These are phyloP conservation scores for Cecidostiba fungosa DNA, from an alignment of 2,888 invertebrate genomes.

Conservation along the genomic window DNA sequence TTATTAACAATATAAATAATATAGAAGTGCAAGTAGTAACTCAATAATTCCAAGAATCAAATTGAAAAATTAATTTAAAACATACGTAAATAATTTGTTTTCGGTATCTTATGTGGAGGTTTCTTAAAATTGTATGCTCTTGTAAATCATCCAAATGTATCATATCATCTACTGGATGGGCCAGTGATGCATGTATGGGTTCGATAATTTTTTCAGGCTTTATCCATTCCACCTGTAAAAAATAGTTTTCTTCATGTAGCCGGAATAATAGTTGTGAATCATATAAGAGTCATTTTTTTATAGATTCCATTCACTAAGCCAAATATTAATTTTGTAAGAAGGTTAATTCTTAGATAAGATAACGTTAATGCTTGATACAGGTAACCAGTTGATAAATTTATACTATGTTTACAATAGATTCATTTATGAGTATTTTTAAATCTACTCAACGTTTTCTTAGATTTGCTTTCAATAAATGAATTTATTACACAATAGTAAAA, in stretches of 20 bases:
- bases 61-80: conserved; percentile 62
- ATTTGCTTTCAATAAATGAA: neutral
- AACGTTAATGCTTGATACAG: conserved; percentile 9
- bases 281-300: conserved; percentile 13
- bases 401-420: neutral
- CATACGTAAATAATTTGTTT: conserved; percentile 96
- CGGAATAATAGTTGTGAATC: neutral
- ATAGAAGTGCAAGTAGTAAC: too few species aligned
- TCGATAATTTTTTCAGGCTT: conserved; percentile 84
- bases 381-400: conserved; percentile 37
- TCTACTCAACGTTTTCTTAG: neutral
- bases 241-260: conserved; percentile 20
- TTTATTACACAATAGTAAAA: neutral
- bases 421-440: conserved; percentile 1
- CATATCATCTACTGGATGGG: conserved; percentile 96
- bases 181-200: conserved; percentile 89
- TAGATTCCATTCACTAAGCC: conserved; percentile 30
- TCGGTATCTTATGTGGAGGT: conserved; percentile 93
- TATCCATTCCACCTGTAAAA: conserved; percentile 65
- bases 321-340: conserved; percentile 33
- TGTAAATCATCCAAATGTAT: conserved; percentile 96
- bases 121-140: conserved; percentile 95
- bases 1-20: too few species aligned
- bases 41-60: too few species aligned
- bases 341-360: conserved; percentile 40